Conservation (phyloP, 2,113 vertebrate species). For the Lophius piscatorius region DNA sequence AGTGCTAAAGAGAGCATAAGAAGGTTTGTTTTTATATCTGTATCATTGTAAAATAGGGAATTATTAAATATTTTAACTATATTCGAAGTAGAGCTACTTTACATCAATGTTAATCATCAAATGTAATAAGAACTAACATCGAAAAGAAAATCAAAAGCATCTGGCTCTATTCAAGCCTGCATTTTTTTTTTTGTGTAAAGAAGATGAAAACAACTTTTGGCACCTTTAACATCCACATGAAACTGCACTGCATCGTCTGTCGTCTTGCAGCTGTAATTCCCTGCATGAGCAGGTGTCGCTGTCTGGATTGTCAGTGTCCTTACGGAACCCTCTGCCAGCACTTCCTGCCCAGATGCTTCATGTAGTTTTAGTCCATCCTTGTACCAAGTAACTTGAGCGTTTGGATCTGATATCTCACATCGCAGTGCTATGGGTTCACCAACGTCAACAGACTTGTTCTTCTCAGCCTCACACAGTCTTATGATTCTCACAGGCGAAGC, state of each 20-base stretch:
- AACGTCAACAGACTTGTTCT: constrained; percentile 67
- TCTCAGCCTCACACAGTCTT: constrained; percentile 66
- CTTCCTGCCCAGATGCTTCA: constrained; percentile 55
- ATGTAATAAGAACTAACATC: neutral
- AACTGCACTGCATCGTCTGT: constrained; percentile 70
- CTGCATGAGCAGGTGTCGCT: constrained; percentile 62
- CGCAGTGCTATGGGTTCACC: constrained; percentile 62
- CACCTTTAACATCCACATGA: constrained; percentile 82
- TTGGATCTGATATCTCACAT: constrained; percentile 70
- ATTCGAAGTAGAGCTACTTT: no score
- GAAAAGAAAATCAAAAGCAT: neutral
- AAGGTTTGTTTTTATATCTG: no score
- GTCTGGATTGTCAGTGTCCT: constrained; percentile 63
- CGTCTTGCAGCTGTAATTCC: constrained; percentile 74
- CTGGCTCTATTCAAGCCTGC: neutral
- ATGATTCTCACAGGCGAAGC: constrained; percentile 74
- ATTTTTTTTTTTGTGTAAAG: constrained; percentile 3
- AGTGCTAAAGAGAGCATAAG: no score
- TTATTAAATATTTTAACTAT: no score
- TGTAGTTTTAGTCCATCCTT: constrained; percentile 65
- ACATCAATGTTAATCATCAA: no score
- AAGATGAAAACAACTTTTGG: constrained; percentile 47
- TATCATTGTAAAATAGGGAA: no score
- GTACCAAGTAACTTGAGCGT: constrained; percentile 64
- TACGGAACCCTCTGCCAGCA: constrained; percentile 60